phyloP scores from a whole-genome alignment of 2,113 vertebrate species.

The Monopterus albus region DNA sequence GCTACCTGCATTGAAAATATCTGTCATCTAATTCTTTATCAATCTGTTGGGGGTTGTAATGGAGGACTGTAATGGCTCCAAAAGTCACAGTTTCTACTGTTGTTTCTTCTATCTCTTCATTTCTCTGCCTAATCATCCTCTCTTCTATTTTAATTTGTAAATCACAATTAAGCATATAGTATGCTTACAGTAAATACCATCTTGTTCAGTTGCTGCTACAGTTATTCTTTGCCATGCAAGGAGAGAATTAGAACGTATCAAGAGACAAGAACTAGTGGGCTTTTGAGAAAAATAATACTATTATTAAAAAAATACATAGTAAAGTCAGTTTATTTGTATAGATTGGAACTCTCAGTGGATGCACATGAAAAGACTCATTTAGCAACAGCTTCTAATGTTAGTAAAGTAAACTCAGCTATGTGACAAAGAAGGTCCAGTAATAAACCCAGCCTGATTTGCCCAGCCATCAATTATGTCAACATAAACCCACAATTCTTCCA shows the following conservation, averaged over 20 bases:
- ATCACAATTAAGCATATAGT: neutral
- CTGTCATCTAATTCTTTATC: conserved; percentile 57
- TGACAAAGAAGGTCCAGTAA: too few species aligned
- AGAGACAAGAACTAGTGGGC: too few species aligned
- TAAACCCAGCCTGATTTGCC: too few species aligned
- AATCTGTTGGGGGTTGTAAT: conserved; percentile 56
- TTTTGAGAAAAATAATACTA: too few species aligned
- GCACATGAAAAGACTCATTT: too few species aligned
- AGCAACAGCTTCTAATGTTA: neutral
- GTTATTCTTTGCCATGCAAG: neutral
- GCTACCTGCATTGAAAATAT: conserved; percentile 67
- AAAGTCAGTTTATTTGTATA: too few species aligned
- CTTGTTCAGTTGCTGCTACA: too few species aligned
- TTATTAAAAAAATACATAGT: too few species aligned
- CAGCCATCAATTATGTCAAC: too few species aligned
- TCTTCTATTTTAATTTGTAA: conserved; percentile 14
- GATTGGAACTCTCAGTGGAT: too few species aligned
- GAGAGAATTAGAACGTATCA: too few species aligned
- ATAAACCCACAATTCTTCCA: neutral
- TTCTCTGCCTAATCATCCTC: conserved; percentile 1
- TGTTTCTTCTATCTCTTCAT: conserved; percentile 7
- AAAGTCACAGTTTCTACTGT: conserved; percentile 44
- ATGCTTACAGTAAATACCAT: conserved; percentile 4
- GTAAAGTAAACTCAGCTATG: too few species aligned
- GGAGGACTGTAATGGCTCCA: conserved; percentile 57